Evolutionary conservation across 1,140 invertebrate species (phyloP), one percentile per base, ranked within the genome.

Genomic region (Drosophila melanogaster): DNA sequence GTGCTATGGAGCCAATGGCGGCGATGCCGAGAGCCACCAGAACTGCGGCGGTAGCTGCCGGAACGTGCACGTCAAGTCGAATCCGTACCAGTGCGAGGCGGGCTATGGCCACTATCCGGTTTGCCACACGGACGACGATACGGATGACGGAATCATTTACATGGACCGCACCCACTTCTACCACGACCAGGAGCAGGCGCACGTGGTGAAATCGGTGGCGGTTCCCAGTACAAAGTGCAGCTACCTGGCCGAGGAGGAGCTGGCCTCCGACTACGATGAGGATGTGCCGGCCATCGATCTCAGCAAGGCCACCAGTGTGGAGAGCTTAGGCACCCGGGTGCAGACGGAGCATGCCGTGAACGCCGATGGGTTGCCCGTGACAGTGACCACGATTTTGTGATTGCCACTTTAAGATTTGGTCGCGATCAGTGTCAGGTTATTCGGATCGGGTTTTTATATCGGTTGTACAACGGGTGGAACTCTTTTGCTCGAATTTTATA

Each of bases 311-410:
- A 75, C 79, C 19, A 91, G 85, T 33, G 70, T 85, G 30, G 81
- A 91, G 47, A 92, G 81, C 41, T 90, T 92, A 47, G 55, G 43
- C 22, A 74, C 74, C 11, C 76, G 84, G 22, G 75, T 90, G 37
- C 77, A 79, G 35, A 89, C 85, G 19, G 89, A 91, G 47, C 67
- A 78, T 40, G 76, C 70, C 24, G 43, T 92, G 4, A 90, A 90
- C 61, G 79, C 89, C 40, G 89, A 92, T 24, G 91, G 91, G 19
- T 67, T 78, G 50, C 77, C 89, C 35, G 73, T 91, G 35, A 92
- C 89, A 11, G 83, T 91, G 67, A 92, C 91, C n/a, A 92, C 90
- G 56, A 92, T 92, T 74, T 86, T 92, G 91, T 92, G 91, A 92
- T 92, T 77, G 58, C 57, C 56, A 69, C 43, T 51, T 5, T 56